phyloP scores from a whole-genome alignment of 2,888 invertebrate genomes.

The Erebia epiphron region DNA sequence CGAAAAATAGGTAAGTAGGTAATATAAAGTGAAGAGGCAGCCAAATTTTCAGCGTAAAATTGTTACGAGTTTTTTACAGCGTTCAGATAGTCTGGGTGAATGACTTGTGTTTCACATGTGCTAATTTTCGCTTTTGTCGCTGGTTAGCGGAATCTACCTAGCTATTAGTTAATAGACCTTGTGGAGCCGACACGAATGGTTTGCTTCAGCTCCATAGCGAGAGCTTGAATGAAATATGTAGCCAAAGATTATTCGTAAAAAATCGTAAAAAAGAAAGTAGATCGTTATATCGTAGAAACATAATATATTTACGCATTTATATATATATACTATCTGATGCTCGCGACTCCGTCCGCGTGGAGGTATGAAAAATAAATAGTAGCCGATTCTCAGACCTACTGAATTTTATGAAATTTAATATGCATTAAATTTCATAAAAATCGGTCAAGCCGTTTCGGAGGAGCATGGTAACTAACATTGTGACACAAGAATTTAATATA shows the following conservation, averaged over 20 bases:
- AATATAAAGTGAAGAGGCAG: background rate
- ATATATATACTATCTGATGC: too few species aligned
- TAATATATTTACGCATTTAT: too few species aligned
- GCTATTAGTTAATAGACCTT: constrained; percentile 53
- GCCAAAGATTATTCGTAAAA: constrained; percentile 14
- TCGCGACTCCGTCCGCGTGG: too few species aligned
- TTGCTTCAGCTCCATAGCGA: constrained; percentile 42
- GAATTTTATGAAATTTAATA: too few species aligned
- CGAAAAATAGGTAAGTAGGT: background rate
- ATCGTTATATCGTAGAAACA: background rate
- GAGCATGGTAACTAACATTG: too few species aligned
- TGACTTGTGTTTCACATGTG: constrained; percentile 67
- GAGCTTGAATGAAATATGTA: constrained; percentile 24
- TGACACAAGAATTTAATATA: too few species aligned
- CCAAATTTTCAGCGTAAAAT: constrained; percentile 13
- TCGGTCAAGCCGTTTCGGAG: too few species aligned
- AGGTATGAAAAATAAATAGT: too few species aligned
- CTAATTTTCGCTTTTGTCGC: constrained; percentile 70
- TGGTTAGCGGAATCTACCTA: constrained; percentile 62
- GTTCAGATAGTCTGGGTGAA: constrained; percentile 54
- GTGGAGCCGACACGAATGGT: constrained; percentile 50
- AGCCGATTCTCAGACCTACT: too few species aligned
- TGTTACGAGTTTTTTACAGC: constrained; percentile 15
- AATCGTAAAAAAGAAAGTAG: too few species aligned
- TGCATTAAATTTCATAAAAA: too few species aligned